These are phyloP conservation scores for Drosophila gunungcola DNA, from an alignment of 1,140 invertebrate genomes.

Conservation along the genomic window DNA sequence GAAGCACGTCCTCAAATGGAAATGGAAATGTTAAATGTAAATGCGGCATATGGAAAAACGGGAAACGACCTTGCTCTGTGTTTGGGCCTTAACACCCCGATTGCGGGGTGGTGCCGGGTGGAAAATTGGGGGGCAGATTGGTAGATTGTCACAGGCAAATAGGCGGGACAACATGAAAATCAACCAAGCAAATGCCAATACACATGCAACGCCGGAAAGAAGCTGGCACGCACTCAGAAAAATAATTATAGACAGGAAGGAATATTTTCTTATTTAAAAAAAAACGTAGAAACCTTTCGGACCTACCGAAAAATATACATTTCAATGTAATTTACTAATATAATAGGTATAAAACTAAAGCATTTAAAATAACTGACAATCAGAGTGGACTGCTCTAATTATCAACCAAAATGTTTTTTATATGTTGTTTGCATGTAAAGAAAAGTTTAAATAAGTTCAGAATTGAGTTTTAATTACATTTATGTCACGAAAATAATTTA, in stretches of 20 bases:
- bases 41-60: slow-evolving; percentile 71
- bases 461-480: too few relatives aligned
- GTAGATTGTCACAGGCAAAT: slow-evolving; percentile 77
- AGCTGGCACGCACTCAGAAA: slow-evolving; percentile 9
- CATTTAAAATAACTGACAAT: too few relatives aligned
- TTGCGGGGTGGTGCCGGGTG: slow-evolving; percentile 13
- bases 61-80: slow-evolving; percentile 77
- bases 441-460: too few relatives aligned
- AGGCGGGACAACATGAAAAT: slow-evolving; percentile 81
- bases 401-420: too few relatives aligned
- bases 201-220: slow-evolving; percentile 64
- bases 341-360: too few relatives aligned
- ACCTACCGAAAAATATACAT: too few relatives aligned
- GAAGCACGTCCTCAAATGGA: slow-evolving; percentile 59
- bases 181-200: slow-evolving; percentile 82
- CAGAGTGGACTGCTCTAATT: too few relatives aligned
- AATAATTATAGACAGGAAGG: background rate
- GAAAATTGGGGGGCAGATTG: slow-evolving; percentile 15
- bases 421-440: too few relatives aligned
- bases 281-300: too few relatives aligned
- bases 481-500: too few relatives aligned
- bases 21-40: slow-evolving; percentile 81
- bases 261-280: background rate
- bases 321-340: too few relatives aligned
- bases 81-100: slow-evolving; percentile 77